Evolutionary conservation across 2,797 vertebrate genomes (phyloP).

Genomic region (Phataginus tricuspis): DNA sequence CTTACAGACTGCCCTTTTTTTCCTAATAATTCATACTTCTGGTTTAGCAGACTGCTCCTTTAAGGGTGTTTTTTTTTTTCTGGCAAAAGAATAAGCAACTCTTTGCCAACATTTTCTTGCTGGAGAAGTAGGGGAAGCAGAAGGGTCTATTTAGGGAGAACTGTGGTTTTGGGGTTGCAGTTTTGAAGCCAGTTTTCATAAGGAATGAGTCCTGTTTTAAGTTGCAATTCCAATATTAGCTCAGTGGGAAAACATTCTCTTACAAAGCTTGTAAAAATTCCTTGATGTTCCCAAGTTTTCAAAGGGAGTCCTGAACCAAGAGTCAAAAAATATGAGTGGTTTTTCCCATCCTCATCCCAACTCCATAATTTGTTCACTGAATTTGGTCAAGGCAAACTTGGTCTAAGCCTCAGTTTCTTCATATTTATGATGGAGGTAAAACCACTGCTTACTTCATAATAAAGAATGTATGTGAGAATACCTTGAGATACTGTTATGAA

Average conservation of each 20-base stretch:
- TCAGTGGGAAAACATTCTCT: slow-evolving; percentile 35
- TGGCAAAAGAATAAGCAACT: neutral
- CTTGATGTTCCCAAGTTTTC: neutral
- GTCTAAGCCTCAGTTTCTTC: neutral
- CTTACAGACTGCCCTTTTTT: neutral
- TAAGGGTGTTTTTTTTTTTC: slow-evolving; percentile 9
- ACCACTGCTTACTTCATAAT: neutral
- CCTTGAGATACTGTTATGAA: neutral
- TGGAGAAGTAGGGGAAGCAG: slow-evolving; percentile 27
- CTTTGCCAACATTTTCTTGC: slow-evolving; percentile 28
- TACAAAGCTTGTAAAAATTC: slow-evolving; percentile 52
- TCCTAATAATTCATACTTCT: neutral
- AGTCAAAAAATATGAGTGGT: neutral
- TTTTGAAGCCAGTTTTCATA: slow-evolving; percentile 63
- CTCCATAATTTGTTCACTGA: neutral
- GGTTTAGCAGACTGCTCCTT: neutral
- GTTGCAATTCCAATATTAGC: slow-evolving; percentile 52
- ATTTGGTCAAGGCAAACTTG: neutral
- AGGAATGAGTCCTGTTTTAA: neutral
- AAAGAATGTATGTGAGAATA: neutral
- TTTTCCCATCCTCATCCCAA: neutral
- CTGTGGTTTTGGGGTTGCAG: slow-evolving; percentile 62
- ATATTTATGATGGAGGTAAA: neutral
- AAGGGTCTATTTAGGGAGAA: slow-evolving; percentile 23
- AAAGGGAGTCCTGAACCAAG: neutral